These are phyloP conservation scores for Dryobates pubescens DNA, from an alignment of 2,797 vertebrate genomes.

Conservation along the genomic window DNA sequence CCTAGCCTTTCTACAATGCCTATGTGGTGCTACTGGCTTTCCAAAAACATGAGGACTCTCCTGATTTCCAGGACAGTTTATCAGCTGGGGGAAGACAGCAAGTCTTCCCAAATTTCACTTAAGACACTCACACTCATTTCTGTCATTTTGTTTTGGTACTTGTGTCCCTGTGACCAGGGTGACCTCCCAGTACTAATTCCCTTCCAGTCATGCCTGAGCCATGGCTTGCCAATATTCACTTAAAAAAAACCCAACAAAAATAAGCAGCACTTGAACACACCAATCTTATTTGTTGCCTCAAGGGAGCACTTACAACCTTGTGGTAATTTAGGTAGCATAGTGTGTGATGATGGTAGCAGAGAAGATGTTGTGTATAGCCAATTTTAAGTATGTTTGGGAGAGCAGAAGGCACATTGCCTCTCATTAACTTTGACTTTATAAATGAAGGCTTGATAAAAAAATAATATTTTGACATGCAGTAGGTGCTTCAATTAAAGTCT, in stretches of 20 bases:
- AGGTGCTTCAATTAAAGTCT: slow-evolving; percentile 54
- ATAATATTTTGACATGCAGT: slow-evolving; percentile 52
- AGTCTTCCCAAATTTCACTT: not conserved
- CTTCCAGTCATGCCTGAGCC: not conserved
- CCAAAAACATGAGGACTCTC: not conserved
- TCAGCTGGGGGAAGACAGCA: not conserved
- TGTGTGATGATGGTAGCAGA: not conserved
- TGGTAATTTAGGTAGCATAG: not conserved
- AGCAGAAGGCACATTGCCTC: not conserved
- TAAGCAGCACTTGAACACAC: not conserved
- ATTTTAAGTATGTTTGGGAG: not conserved
- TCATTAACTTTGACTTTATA: slow-evolving; percentile 40
- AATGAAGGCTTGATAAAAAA: slow-evolving; percentile 27
- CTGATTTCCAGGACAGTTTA: not conserved
- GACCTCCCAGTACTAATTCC: not conserved
- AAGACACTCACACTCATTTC: not conserved
- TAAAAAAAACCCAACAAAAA: not conserved
- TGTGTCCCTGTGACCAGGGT: not conserved
- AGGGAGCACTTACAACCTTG: not conserved
- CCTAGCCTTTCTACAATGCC: not conserved
- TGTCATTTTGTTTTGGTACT: not conserved
- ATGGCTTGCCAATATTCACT: not conserved
- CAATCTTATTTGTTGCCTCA: not conserved
- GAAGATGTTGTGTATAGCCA: not conserved
- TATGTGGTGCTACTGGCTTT: not conserved